Percentiles rank a stretch among this genome's conserved stretches.
Evolutionary conservation across 2,888 invertebrate genomes (phyloP).

Genomic region (Apodemia zela): DNA sequence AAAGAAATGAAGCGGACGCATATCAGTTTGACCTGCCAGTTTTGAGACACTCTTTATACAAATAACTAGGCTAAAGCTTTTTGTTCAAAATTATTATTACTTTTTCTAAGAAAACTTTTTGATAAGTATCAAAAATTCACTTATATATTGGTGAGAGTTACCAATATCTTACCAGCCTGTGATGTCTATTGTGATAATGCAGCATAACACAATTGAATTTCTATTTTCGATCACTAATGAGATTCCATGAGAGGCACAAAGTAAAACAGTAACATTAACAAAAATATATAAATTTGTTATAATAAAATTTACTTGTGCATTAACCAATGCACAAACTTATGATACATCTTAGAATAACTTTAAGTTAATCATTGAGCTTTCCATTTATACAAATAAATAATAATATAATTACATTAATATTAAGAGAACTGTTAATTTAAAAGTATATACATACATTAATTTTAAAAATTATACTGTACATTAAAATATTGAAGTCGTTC

Average conservation of each 20-base stretch:
- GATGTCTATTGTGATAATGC: constrained; percentile 52
- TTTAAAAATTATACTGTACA: constrained; percentile 40
- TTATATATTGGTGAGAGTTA: not conserved
- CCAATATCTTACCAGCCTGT: constrained; percentile 33
- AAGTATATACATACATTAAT: constrained; percentile 52
- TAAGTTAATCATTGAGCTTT: constrained; percentile 78
- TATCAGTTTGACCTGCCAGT: not conserved
- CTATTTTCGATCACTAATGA: constrained; percentile 46
- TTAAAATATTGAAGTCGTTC: constrained; percentile 24
- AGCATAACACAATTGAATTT: constrained; percentile 35
- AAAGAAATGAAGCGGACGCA: too few species aligned
- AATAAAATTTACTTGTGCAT: constrained; percentile 68
- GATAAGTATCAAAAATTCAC: too few species aligned
- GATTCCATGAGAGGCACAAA: constrained; percentile 72
- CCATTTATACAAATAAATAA: constrained; percentile 78
- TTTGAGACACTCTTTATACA: not conserved
- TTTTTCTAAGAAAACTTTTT: not conserved
- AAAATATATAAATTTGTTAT: constrained; percentile 54
- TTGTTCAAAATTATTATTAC: not conserved
- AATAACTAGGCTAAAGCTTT: not conserved
- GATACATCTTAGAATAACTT: constrained; percentile 67
- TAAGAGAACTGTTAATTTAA: constrained; percentile 40
- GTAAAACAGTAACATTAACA: constrained; percentile 67
- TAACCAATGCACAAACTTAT: constrained; percentile 58
- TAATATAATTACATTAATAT: constrained; percentile 54